These are phyloP conservation scores for Leucoptera coffeella DNA, from an alignment of 2,888 invertebrate species.

Conservation along the genomic window DNA sequence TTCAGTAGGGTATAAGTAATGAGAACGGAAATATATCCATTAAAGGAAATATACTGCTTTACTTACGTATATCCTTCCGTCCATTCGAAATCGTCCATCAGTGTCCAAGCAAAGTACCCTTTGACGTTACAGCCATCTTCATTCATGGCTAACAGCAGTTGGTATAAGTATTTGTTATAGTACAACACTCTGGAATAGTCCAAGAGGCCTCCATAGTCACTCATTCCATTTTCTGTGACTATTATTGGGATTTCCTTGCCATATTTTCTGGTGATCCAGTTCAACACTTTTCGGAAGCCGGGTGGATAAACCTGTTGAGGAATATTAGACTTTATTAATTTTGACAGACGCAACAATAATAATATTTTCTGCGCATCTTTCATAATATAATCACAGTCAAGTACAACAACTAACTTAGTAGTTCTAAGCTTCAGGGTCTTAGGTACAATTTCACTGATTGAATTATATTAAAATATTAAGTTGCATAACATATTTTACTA, in stretches of 20 bases:
- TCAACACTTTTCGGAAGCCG: conserved; percentile 57
- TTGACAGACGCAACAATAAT: not conserved
- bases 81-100: conserved; percentile 62
- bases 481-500: too few species aligned
- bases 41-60: too few species aligned
- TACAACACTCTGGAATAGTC: conserved; percentile 45
- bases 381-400: too few species aligned
- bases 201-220: conserved; percentile 33
- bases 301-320: conserved; percentile 50
- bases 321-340: conserved; percentile 6
- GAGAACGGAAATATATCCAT: too few species aligned
- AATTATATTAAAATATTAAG: too few species aligned
- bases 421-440: too few species aligned
- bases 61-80: conserved; percentile 38
- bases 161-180: conserved; percentile 36
- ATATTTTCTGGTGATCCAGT: conserved; percentile 57
- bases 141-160: conserved; percentile 25
- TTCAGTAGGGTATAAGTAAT: too few species aligned
- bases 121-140: conserved; percentile 33
- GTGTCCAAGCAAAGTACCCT: conserved; percentile 56
- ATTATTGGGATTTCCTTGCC: conserved; percentile 48
- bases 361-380: too few species aligned
- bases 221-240: conserved; percentile 55
- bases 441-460: too few species aligned
- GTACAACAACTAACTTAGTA: too few species aligned